Evolutionary conservation across 1,140 invertebrate genomes (phyloP), one percentile per base, ranked within the genome.

Genomic region (Papilio polyxenes): DNA sequence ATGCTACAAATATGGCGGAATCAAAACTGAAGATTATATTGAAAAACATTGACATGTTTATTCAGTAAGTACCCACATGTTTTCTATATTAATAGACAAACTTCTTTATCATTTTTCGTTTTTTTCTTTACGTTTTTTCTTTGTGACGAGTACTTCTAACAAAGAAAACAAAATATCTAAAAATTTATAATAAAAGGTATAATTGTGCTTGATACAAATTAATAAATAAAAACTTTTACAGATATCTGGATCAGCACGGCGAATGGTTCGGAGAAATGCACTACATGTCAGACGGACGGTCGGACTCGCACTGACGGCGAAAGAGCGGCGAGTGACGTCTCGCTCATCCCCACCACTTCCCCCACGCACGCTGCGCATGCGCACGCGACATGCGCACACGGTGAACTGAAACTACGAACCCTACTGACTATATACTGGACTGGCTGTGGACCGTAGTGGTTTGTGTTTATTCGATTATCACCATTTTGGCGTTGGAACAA

Each of bases 261-360:
- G 94, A 95, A 82, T 95, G 94, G 94, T 95, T 95, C 81, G 93
- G 93, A 7, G 92, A 94, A 75, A 89, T 89, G 85, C 92, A 91
- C 85, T 95, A 95, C 86, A 87, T 92, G 23, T 88, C 89, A 9
- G 92, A 93, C 82, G 90, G 83, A 75, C 86, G 90, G 48, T 90
- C 89, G n/a, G 86, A 90, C 13, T 94, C 93, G 3, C 92, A 90
- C 77, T 93, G 87, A 88, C 59, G 59, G n/a, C 20, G 49, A 23
- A 80, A 6, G 53, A 51, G 78, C 31, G 65, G 65, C 65, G 65
- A 37, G 65, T 37, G 65, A 40, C 11, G 31, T 15, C 65, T 40
- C 65, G 65, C 65, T 72, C 31, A 56, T 17, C n/a, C 23, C 65
- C 20, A 23, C 65, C 59, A 10, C 59, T 62, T 8, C 8, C 20